phyloP scores from a whole-genome alignment of 2,113 vertebrate genomes.

The Ardeotis arabs region DNA sequence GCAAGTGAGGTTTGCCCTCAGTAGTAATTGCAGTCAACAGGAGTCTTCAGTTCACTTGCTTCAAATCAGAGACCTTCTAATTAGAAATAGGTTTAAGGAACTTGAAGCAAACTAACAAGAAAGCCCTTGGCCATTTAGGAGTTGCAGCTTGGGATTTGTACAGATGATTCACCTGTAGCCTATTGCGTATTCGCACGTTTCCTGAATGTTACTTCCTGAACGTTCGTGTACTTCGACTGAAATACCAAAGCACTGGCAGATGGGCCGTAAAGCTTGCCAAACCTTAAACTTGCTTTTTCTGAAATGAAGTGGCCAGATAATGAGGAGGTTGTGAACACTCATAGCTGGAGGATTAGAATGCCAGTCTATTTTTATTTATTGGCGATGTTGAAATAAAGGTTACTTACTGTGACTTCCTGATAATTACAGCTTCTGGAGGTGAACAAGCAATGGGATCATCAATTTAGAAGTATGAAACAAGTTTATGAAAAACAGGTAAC shows the following conservation, averaged over 20 bases:
- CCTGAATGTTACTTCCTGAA: not conserved
- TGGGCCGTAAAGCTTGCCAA: not conserved
- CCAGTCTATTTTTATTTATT: not conserved
- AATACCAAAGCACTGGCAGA: not conserved
- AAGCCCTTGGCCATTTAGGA: not conserved
- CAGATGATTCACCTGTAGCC: not conserved
- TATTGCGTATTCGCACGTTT: not conserved
- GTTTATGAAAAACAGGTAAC: slow-evolving; percentile 78
- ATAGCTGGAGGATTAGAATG: not conserved
- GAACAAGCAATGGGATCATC: slow-evolving; percentile 79
- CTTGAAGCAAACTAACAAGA: not conserved
- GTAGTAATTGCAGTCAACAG: not conserved
- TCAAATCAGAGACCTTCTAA: not conserved
- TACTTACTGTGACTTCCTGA: slow-evolving; percentile 28
- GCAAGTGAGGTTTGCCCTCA: not conserved
- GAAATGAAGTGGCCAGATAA: not conserved
- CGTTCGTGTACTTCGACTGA: not conserved
- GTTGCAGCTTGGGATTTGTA: not conserved
- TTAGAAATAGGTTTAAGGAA: not conserved
- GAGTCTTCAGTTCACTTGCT: not conserved
- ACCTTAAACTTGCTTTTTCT: not conserved
- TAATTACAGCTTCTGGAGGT: slow-evolving; percentile 80
- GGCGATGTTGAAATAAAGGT: not conserved
- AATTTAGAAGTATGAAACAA: slow-evolving; percentile 76
- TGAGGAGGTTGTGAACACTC: not conserved